These are phyloP conservation scores for Alcedo atthis DNA, from an alignment of 2,797 vertebrate species.

Conservation along the genomic window DNA sequence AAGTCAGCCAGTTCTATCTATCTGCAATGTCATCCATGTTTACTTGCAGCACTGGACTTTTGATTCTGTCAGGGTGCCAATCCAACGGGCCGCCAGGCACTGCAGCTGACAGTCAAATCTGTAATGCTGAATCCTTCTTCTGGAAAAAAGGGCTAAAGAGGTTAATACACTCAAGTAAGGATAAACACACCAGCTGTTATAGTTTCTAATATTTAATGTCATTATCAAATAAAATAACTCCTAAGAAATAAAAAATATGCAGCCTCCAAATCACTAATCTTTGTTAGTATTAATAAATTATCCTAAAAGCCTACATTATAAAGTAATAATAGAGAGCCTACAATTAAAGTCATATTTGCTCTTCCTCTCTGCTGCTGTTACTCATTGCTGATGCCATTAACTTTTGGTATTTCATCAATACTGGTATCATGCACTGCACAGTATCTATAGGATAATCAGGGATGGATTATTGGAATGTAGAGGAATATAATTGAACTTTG, in stretches of 20 bases:
- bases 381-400: not conserved
- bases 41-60: slow-evolving; percentile 85
- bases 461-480: not conserved
- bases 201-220: slow-evolving; percentile 92
- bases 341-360: slow-evolving; percentile 61
- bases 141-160: slow-evolving; percentile 90
- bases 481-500: not conserved
- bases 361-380: slow-evolving; percentile 15
- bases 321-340: slow-evolving; percentile 39
- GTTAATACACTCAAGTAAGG: slow-evolving; percentile 95
- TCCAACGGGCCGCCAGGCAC: slow-evolving; percentile 89
- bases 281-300: slow-evolving; percentile 70
- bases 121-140: slow-evolving; percentile 88
- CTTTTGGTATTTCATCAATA: slow-evolving; percentile 27
- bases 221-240: slow-evolving; percentile 82
- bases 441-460: not conserved
- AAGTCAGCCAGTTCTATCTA: slow-evolving; percentile 80
- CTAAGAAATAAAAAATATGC: slow-evolving; percentile 67
- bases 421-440: not conserved
- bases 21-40: slow-evolving; percentile 84
- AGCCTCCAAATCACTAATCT: slow-evolving; percentile 34
- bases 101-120: slow-evolving; percentile 87
- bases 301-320: slow-evolving; percentile 53
- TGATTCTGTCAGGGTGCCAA: slow-evolving; percentile 84
- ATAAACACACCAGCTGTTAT: slow-evolving; percentile 94